Evolutionary conservation across 2,797 vertebrate genomes (phyloP), one percentile per base, ranked within the genome.

Genomic region (Sebastes nivosus): DNA sequence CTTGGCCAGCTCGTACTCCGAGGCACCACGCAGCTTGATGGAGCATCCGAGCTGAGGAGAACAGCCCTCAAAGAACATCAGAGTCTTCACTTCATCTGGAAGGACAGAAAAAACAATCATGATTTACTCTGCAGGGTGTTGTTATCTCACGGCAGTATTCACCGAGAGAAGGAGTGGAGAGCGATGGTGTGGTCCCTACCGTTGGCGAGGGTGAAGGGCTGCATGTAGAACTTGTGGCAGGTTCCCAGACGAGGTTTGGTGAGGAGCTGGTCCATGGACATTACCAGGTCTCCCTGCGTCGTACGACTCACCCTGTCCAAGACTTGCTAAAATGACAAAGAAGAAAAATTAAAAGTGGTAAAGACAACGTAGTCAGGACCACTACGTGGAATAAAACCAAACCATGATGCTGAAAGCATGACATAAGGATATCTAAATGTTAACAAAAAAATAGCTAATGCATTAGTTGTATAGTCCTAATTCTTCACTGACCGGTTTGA

Each of bases 41-140:
- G 99, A 99, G 84, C 99, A 99, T 67, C 99, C 99, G 20, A 99
- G 92, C 65, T 99, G 97, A 75, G 96, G 95, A 0, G 95, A 95
- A 86, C 98, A 99, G 29, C 99, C 99, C 90, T 99, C 99, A 58
- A 99, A 99, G 92, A 99, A 98, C 99, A 99, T 99, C 77, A 99
- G 88, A 0, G 97, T 97, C 95, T 99, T 99, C 63, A 91, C 87
- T 82, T 99, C 97, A 74, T 96, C 99, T 99, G 94, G 22, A 69
- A 55, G 22, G 58, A 83, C 7, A 78, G 5, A 3, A 11, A 20
- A 20, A 2, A 22, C 25, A 11, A n/a, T 6, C 24, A 61, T 7
- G 18, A n/a, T 42, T 22, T 11, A 34, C 1, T 50, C 9, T 24
- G 38, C n/a, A 6, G 6, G 2, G 2, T 24, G 34, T 0, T 20